Evolutionary conservation across 2,888 invertebrate species (phyloP).

Genomic region (Phyto melanocephala): DNA sequence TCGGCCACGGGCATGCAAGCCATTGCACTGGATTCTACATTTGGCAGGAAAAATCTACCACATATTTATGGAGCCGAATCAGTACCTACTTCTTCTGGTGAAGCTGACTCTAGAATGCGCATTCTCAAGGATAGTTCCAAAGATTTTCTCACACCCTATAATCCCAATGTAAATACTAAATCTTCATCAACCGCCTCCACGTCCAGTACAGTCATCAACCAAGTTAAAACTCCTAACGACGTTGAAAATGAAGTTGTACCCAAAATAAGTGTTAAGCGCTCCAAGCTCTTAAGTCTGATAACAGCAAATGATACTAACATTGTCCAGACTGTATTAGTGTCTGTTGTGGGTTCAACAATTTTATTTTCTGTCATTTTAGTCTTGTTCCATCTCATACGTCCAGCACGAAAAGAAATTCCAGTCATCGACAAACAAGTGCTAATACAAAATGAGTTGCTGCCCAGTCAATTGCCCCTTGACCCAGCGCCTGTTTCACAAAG

Average conservation of each 20-base stretch:
- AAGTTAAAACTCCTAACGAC: not conserved
- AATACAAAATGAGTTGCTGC: slow-evolving; percentile 69
- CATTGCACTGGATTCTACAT: slow-evolving; percentile 69
- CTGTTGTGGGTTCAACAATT: slow-evolving; percentile 66
- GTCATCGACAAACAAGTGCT: slow-evolving; percentile 68
- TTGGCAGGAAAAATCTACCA: slow-evolving; percentile 64
- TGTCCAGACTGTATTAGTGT: slow-evolving; percentile 67
- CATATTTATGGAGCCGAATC: slow-evolving; percentile 62
- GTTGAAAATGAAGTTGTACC: slow-evolving; percentile 35
- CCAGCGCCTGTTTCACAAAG: slow-evolving; percentile 45
- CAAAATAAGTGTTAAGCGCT: slow-evolving; percentile 67
- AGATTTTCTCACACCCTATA: slow-evolving; percentile 71
- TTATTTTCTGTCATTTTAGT: slow-evolving; percentile 68
- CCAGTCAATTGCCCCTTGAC: slow-evolving; percentile 65
- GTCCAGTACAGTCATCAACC: not conserved
- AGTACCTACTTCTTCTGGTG: slow-evolving; percentile 65
- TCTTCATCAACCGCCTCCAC: slow-evolving; percentile 25
- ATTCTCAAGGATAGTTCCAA: slow-evolving; percentile 72
- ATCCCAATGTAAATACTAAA: slow-evolving; percentile 67
- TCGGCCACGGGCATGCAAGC: slow-evolving; percentile 69
- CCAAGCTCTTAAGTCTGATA: slow-evolving; percentile 63
- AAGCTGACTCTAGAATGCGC: slow-evolving; percentile 70
- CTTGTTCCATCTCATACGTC: slow-evolving; percentile 66
- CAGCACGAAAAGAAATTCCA: slow-evolving; percentile 66
- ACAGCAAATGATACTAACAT: slow-evolving; percentile 39